These are phyloP conservation scores for Drosophila subsilvestris DNA, from an alignment of 2,888 invertebrate genomes.

Conservation along the genomic window DNA sequence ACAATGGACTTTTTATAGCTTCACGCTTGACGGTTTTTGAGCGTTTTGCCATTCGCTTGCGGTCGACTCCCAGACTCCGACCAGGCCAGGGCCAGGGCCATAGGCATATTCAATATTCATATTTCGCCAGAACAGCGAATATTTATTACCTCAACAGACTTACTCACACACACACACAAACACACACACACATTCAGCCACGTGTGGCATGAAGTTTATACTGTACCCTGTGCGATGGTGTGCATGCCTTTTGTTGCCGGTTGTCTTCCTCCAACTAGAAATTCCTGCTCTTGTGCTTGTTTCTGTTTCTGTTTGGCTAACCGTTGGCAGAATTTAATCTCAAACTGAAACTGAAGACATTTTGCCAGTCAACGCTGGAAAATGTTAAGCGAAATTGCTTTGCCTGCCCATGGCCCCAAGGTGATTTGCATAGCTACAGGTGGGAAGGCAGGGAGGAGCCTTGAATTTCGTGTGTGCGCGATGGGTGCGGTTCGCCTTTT, in stretches of 20 bases:
- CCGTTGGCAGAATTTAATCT: conserved; percentile 57
- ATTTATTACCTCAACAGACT: conserved; percentile 65
- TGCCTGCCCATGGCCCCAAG: conserved; percentile 44
- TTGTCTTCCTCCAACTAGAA: conserved; percentile 54
- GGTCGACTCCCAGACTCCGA: conserved; percentile 55
- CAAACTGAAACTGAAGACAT: conserved; percentile 57
- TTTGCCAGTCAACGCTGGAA: conserved; percentile 40
- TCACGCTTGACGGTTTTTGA: conserved; percentile 49
- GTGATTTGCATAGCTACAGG: conserved; percentile 54
- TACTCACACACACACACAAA: conserved; percentile 14
- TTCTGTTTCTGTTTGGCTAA: conserved; percentile 62
- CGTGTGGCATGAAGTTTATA: neutral
- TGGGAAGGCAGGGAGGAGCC: neutral
- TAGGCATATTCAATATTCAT: conserved; percentile 76
- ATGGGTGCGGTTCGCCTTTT: too few relatives aligned
- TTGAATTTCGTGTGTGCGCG: too few relatives aligned
- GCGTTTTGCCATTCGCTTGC: conserved; percentile 46
- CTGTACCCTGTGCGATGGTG: conserved; percentile 17
- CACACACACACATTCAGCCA: neutral
- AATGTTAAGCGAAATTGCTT: conserved; percentile 51
- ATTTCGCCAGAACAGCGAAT: conserved; percentile 63
- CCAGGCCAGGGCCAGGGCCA: conserved; percentile 8
- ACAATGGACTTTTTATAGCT: conserved; percentile 42
- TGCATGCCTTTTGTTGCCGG: conserved; percentile 51
- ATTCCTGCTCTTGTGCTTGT: conserved; percentile 28